These are phyloP conservation scores for Acromyrmex heyeri DNA, from an alignment of 1,140 invertebrate species.

Conservation along the genomic window DNA sequence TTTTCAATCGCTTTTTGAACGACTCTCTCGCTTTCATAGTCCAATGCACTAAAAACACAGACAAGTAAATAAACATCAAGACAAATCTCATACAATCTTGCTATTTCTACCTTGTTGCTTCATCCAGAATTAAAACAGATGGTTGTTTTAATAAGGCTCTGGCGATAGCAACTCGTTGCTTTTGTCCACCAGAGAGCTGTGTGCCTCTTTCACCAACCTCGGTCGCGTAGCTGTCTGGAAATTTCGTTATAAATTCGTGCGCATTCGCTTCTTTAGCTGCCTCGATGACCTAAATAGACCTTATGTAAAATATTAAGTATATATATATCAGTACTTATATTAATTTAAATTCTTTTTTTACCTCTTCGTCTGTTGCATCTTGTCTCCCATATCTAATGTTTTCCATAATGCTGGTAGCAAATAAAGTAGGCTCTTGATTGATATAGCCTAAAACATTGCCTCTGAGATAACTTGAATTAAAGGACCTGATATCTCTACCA, in stretches of 20 bases:
- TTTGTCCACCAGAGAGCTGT: constrained; percentile 96
- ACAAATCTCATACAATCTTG: background rate
- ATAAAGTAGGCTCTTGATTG: constrained; percentile 97
- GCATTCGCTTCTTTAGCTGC: constrained; percentile 96
- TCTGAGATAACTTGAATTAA: constrained; percentile 95
- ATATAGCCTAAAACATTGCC: constrained; percentile 94
- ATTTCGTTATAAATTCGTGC: constrained; percentile 94
- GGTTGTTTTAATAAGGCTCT: constrained; percentile 96
- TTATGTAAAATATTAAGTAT: constrained; percentile 18
- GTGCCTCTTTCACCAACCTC: constrained; percentile 95
- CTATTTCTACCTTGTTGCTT: constrained; percentile 93
- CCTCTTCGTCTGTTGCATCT: constrained; percentile 90
- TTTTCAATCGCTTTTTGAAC: constrained; percentile 94
- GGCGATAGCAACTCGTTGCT: constrained; percentile 96
- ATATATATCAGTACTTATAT: background rate
- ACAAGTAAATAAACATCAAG: background rate
- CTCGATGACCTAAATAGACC: constrained; percentile 87
- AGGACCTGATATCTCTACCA: constrained; percentile 90
- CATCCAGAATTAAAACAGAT: constrained; percentile 94
- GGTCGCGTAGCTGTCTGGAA: constrained; percentile 95
- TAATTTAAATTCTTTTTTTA: constrained; percentile 72
- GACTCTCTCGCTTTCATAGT: constrained; percentile 95
- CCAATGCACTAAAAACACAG: constrained; percentile 91
- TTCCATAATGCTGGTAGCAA: constrained; percentile 96
- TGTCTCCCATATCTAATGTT: constrained; percentile 97